Percentiles rank a stretch among this genome's conserved stretches.
Conservation (phyloP, 2,888 invertebrate genomes). For the Ernsta delagoae region DNA sequence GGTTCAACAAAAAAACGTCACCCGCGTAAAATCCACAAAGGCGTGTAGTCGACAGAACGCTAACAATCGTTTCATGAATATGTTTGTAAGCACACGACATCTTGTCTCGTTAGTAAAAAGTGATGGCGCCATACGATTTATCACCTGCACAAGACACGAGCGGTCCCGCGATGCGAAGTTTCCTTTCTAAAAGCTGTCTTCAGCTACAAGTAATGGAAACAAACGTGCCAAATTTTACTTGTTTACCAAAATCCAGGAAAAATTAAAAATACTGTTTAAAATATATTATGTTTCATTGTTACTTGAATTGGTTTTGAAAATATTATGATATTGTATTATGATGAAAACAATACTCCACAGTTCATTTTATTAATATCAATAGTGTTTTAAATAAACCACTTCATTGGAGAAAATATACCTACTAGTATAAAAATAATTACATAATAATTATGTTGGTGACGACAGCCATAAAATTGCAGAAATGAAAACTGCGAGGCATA, state of each 20-base stretch:
- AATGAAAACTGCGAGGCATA: too few relatives aligned
- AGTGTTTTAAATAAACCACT: too few relatives aligned
- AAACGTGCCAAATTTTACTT: slow-evolving; percentile 49
- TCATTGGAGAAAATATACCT: too few relatives aligned
- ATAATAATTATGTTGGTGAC: too few relatives aligned
- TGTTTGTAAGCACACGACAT: slow-evolving; percentile 71
- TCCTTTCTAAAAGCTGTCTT: slow-evolving; percentile 63
- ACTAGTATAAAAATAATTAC: too few relatives aligned
- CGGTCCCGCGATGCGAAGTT: slow-evolving; percentile 58
- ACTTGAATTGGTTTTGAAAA: too few relatives aligned
- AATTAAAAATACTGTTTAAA: not conserved
- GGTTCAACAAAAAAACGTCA: too few relatives aligned
- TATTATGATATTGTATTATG: too few relatives aligned
- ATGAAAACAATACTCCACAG: too few relatives aligned
- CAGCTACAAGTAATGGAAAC: slow-evolving; percentile 60
- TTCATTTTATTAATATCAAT: too few relatives aligned
- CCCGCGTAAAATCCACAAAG: slow-evolving; percentile 53
- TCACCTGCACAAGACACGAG: slow-evolving; percentile 74
- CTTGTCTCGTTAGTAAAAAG: slow-evolving; percentile 83
- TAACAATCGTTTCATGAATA: slow-evolving; percentile 73
- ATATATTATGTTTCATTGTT: too few relatives aligned
- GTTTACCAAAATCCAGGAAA: slow-evolving; percentile 5
- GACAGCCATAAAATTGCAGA: too few relatives aligned
- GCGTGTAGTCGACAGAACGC: slow-evolving; percentile 50
- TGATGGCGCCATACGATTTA: slow-evolving; percentile 76